Conservation (phyloP, 2,113 vertebrate species). For the Chiloscyllium plagiosum region DNA sequence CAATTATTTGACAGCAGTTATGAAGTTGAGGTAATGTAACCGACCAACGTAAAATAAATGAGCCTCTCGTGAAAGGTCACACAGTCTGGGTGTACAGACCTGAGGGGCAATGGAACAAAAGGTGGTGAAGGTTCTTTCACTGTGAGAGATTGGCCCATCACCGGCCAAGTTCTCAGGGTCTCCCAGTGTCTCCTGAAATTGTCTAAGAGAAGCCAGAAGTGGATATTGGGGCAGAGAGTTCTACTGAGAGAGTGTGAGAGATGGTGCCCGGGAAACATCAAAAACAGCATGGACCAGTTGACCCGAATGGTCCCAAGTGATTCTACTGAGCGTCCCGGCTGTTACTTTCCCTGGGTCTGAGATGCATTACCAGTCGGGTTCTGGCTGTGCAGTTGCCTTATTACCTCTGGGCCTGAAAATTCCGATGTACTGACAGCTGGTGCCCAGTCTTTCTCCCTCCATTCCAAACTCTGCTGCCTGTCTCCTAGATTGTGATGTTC, state of each 20-base stretch:
- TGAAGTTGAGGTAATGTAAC: background rate
- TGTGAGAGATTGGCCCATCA: background rate
- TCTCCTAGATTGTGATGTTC: too few species aligned
- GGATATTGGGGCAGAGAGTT: background rate
- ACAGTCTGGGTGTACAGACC: background rate
- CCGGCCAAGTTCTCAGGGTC: background rate
- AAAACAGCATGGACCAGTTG: background rate
- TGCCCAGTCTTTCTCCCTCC: too few species aligned
- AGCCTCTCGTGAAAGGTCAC: background rate
- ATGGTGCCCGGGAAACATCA: background rate
- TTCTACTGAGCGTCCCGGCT: too few species aligned
- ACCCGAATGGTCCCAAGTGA: background rate
- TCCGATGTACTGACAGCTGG: too few species aligned
- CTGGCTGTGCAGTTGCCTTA: too few species aligned
- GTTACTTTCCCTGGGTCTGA: background rate
- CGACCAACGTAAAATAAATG: background rate
- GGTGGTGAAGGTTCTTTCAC: too few species aligned
- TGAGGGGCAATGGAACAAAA: background rate
- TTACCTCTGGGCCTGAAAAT: too few species aligned
- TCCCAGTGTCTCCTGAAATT: background rate
- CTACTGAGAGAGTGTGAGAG: background rate
- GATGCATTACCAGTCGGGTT: background rate
- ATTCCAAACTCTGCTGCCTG: too few species aligned
- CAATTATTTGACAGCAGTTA: background rate
- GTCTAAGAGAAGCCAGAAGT: background rate